Percentiles rank a stretch among this genome's conserved stretches.
phyloP scores from a whole-genome alignment of 2,888 invertebrate species.

The Chymomyza fuscimana region DNA sequence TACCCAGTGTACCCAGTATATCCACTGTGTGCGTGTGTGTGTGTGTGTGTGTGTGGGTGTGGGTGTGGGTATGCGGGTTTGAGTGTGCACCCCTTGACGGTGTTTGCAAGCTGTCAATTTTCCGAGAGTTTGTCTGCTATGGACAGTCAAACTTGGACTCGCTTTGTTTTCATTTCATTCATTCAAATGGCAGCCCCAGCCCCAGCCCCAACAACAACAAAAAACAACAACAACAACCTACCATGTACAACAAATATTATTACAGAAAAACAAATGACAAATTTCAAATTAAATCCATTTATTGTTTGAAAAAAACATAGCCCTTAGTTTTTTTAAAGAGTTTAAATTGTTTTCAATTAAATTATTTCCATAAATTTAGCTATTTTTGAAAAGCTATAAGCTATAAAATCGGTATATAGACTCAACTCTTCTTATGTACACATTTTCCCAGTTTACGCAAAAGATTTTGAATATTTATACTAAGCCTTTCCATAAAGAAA shows the following conservation, averaged over 20 bases:
- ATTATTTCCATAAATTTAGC: too few species aligned
- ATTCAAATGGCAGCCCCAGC: background rate
- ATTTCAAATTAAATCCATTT: conserved; percentile 1
- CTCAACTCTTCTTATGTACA: too few species aligned
- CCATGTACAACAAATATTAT: background rate
- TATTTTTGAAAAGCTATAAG: too few species aligned
- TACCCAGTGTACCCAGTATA: conserved; percentile 3
- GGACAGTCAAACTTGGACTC: conserved; percentile 29
- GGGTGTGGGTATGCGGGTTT: background rate
- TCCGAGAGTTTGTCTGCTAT: conserved; percentile 29
- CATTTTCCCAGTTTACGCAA: too few species aligned
- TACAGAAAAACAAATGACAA: background rate
- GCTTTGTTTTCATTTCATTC: conserved; percentile 22
- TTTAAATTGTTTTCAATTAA: background rate
- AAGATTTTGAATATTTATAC: too few species aligned
- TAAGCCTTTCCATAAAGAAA: too few species aligned
- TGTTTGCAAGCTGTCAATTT: conserved; percentile 32
- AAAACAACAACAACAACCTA: background rate
- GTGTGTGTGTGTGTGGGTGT: background rate
- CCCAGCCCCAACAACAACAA: background rate
- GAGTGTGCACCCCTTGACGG: background rate
- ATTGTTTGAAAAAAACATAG: background rate
- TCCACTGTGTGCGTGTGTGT: background rate
- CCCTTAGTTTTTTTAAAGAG: too few species aligned
- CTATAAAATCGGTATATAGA: too few species aligned